Conservation (phyloP, 2,888 invertebrate species). For the Heliconius ethilla region DNA sequence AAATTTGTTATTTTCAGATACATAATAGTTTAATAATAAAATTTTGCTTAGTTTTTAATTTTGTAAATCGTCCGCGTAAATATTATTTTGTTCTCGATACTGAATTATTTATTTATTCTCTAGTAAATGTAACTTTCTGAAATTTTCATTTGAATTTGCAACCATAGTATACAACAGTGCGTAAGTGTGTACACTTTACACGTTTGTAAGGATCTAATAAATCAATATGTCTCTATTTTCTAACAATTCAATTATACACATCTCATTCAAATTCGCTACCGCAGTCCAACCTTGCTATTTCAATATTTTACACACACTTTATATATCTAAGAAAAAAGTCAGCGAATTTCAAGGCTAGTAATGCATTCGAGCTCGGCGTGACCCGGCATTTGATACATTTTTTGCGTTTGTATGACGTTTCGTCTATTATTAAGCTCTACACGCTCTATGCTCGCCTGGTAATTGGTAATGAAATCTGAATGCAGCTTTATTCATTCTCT, state of each 20-base stretch:
- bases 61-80: background rate
- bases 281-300: constrained; percentile 1
- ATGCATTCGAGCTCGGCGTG: constrained; percentile 56
- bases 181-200: too few species aligned
- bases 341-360: constrained; percentile 64
- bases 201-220: background rate
- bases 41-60: background rate
- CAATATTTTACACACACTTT: constrained; percentile 7
- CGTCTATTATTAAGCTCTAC: constrained; percentile 43
- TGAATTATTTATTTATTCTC: background rate
- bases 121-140: background rate
- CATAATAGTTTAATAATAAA: background rate
- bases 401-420: constrained; percentile 41
- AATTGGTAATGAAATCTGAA: constrained; percentile 28
- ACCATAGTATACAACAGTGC: background rate
- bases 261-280: constrained; percentile 18
- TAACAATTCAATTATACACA: background rate
- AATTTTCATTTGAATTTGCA: background rate
- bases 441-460: constrained; percentile 36
- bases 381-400: constrained; percentile 53
- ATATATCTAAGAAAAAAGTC: constrained; percentile 27
- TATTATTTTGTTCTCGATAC: background rate
- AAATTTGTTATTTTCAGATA: background rate
- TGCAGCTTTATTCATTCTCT: constrained; percentile 23
- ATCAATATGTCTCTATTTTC: background rate